Evolutionary conservation across 2,797 vertebrate genomes (phyloP), one percentile per base, ranked within the genome.

Genomic region (Meda fulgida): DNA sequence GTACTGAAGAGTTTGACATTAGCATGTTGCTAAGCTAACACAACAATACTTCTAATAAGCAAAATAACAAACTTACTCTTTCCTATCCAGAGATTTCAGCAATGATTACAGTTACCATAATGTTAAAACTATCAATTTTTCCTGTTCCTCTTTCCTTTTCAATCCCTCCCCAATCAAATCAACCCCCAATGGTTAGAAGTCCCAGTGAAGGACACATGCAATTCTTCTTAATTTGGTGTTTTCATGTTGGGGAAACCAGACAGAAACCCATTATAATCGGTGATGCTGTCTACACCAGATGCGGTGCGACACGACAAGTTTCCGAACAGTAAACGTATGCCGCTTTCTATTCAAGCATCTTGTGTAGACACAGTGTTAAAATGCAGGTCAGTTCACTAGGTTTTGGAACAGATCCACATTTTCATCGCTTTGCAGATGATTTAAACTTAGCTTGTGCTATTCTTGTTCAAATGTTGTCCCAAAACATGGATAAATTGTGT

Each of bases 341-440:
- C 26, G 5, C 2, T 2, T 29, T 63, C 5, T 60, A 26, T 60
- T 26, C 58, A 14, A 63, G 5, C 5, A 6, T 63, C 2, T 0
- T 5, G 53, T n/a, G 53, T 23, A 23, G 3, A 55, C 21, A 23
- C 0, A 3, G 26, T 16, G 13, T 29, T 31, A 46, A 46, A 43
- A 65, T 78, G 21, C 69, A 26, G 26, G 40, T 46, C 26, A 48
- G 18, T 34, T 79, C 40, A 79, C 60, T 79, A 66, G 77, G 60
- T 31, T 79, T 79, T 79, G 60, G 60, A 79, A 79, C 38, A 79
- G 60, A 48, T 66, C 19, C n/a, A 66, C 14, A 79, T 31, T 36
- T 60, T 67, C 19, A 67, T 36, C 4, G 11, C 67, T 70, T 70
- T 40, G 21, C 5, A 34, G 31, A 19, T 2, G 0, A 34, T 70